These are phyloP conservation scores for Diadophis punctatus DNA, from an alignment of 2,113 vertebrate species.

Conservation along the genomic window DNA sequence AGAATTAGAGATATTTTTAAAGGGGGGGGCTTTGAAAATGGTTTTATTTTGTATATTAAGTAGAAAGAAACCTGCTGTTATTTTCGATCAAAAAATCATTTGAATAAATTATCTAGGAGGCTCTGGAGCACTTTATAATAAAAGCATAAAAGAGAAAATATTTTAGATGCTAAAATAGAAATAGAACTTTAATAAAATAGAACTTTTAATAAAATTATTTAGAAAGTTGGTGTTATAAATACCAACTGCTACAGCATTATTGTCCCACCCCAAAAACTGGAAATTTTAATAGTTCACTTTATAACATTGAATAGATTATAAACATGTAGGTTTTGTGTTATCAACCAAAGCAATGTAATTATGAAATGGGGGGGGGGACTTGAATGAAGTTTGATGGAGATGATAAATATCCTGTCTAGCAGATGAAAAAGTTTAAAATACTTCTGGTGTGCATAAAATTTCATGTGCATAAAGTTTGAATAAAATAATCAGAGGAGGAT, in stretches of 20 bases:
- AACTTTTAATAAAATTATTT: slow-evolving; percentile 47
- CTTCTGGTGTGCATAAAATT: background rate
- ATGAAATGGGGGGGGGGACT: background rate
- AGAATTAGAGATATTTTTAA: background rate
- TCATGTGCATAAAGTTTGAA: background rate
- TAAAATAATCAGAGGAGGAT: slow-evolving; percentile 8
- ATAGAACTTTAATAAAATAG: slow-evolving; percentile 20
- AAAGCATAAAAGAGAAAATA: background rate
- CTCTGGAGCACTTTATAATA: background rate
- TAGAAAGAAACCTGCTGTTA: background rate
- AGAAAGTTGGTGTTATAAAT: slow-evolving; percentile 19
- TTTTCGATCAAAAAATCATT: background rate
- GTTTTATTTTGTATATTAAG: background rate
- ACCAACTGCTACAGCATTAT: background rate
- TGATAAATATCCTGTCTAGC: background rate
- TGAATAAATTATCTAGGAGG: background rate
- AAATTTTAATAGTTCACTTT: background rate
- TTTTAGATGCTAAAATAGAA: background rate
- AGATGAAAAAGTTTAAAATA: background rate
- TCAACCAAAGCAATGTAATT: background rate
- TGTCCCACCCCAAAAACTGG: background rate
- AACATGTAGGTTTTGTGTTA: background rate
- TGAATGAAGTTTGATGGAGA: background rate
- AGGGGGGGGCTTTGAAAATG: background rate
- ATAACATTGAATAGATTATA: background rate